These are phyloP conservation scores for Potorous gilbertii DNA, from an alignment of 2,797 vertebrate species.

Conservation along the genomic window DNA sequence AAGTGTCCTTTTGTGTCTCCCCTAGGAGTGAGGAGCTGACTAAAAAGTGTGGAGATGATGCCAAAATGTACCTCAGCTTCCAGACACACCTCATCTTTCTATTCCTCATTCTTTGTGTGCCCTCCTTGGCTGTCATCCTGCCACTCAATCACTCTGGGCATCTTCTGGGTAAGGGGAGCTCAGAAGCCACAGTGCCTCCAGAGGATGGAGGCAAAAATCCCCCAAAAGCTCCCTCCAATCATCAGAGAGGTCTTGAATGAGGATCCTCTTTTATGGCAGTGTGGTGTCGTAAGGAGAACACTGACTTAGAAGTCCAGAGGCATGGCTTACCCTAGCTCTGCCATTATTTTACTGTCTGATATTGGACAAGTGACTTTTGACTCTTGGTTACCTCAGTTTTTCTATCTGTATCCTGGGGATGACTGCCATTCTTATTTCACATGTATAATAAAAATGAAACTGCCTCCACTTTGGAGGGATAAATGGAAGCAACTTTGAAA, in stretches of 20 bases:
- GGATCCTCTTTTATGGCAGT: neutral
- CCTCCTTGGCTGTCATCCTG: slow-evolving; percentile 95
- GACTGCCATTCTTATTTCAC: neutral
- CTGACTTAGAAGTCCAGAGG: neutral
- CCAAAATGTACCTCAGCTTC: slow-evolving; percentile 96
- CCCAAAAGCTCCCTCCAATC: neutral
- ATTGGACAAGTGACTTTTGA: neutral
- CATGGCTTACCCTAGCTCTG: neutral
- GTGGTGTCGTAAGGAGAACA: neutral
- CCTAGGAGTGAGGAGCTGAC: slow-evolving; percentile 95
- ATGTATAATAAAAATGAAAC: neutral
- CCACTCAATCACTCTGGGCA: slow-evolving; percentile 96
- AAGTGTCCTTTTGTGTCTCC: slow-evolving; percentile 50
- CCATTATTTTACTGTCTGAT: neutral
- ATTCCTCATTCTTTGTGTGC: slow-evolving; percentile 92
- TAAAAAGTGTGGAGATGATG: slow-evolving; percentile 95
- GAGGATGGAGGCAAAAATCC: neutral
- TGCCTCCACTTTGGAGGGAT: neutral
- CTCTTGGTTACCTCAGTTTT: neutral
- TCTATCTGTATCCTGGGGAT: neutral
- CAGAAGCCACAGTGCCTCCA: neutral
- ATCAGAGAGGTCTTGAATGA: neutral
- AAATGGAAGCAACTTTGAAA: neutral
- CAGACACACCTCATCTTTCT: slow-evolving; percentile 96
- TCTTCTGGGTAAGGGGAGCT: slow-evolving; percentile 89